Evolutionary conservation across 1,140 invertebrate genomes (phyloP), one percentile per base, ranked within the genome.

Genomic region (Drosophila azteca): DNA sequence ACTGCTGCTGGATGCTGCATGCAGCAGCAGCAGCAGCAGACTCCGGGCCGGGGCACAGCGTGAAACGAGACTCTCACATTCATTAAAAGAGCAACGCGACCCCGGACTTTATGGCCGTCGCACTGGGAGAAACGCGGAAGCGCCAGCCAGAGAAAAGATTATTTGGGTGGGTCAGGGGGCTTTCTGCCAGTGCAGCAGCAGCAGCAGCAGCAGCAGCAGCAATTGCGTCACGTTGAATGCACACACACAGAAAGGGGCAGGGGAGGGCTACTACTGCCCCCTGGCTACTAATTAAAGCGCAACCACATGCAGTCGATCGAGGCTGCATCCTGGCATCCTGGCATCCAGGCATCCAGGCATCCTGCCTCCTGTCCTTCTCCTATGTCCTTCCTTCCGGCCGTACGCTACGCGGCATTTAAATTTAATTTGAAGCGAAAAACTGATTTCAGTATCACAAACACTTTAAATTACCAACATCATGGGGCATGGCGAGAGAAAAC

Each of bases 11-110:
- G 44, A 2, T 24, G 58, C 35, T 48, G 49, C 51, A 50, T 17
- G 39, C n/a, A 57, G 69, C 69, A 22, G 20, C 29, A 35, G 41
- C 54, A 61, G 52, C 65, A 31, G 58, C 44, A 43, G 6, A 39
- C 35, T n/a, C 26, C 26, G 65, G 20, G 49, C 35, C 43, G 49
- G 20, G 31, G 31, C 49, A 39, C 53, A 75, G 71, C 71, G 39
- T 54, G 46, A 43, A 58, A 66, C 61, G 72, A 52, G 63, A 71
- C 74, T 88, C 82, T 75, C 82, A 79, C 83, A 87, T 78, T 87
- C 83, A 88, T 79, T 88, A 87, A 88, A 85, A 75, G 74, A 79
- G 79, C 60, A 59, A 41, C 41, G 46, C 46, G 49, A 22, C 61
- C 61, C 50, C 54, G 50, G 50, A 64, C 53, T 80, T 68, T 61